phyloP scores from a whole-genome alignment of 1,140 invertebrate genomes.

The Coelopa frigida region DNA sequence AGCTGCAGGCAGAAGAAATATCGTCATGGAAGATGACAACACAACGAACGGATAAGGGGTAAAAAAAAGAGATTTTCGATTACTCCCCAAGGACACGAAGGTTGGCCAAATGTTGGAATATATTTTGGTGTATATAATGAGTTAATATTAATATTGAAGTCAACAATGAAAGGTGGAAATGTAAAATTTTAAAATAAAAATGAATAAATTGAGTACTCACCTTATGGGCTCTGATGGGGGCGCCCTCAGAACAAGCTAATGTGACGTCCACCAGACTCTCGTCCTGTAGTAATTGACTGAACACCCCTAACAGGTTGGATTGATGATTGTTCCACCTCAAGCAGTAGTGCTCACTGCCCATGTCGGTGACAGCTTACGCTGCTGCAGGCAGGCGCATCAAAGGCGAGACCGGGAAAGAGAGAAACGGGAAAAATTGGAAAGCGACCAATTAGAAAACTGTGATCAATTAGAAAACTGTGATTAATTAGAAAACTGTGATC shows the following conservation, averaged over 20 bases:
- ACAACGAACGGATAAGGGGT: too few relatives aligned
- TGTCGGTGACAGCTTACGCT: conserved; percentile 82
- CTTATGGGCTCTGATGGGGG: conserved; percentile 89
- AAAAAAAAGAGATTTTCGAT: too few relatives aligned
- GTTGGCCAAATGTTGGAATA: too few relatives aligned
- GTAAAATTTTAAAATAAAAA: too few relatives aligned
- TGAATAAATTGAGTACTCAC: conserved; percentile 42
- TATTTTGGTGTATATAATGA: too few relatives aligned
- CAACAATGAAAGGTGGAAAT: too few relatives aligned
- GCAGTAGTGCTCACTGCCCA: conserved; percentile 93
- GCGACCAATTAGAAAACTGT: background rate
- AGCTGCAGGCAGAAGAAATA: too few relatives aligned
- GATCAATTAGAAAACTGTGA: too few relatives aligned
- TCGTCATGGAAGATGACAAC: too few relatives aligned
- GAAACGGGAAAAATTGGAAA: conserved; percentile 4
- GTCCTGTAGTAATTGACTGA: conserved; percentile 89
- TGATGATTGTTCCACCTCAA: conserved; percentile 95
- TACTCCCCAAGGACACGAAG: too few relatives aligned
- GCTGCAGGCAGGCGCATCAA: conserved; percentile 55
- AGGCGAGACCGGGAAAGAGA: background rate
- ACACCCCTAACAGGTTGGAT: conserved; percentile 89
- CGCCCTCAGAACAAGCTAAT: conserved; percentile 87
- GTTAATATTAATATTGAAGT: too few relatives aligned
- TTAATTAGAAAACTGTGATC: too few relatives aligned
- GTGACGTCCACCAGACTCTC: conserved; percentile 93